Conservation (phyloP, 2,113 vertebrate genomes). For the Varanus komodoensis region DNA sequence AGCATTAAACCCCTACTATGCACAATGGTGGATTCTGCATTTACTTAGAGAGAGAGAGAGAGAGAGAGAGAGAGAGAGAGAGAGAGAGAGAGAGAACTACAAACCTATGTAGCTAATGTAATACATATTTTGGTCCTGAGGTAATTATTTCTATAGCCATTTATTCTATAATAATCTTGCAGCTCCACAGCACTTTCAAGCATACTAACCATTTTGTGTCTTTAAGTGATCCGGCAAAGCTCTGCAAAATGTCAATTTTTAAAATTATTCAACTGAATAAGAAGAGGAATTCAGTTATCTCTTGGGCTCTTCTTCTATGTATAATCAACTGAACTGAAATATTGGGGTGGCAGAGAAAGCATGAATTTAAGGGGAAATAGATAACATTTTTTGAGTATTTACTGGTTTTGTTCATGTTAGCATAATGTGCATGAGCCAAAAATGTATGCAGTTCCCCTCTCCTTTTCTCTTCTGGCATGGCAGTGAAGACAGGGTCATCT, state of each 20-base stretch:
- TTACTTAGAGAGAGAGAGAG: not conserved
- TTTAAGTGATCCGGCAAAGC: not conserved
- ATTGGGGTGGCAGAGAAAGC: not conserved
- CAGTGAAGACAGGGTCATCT: not conserved
- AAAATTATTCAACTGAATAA: constrained; percentile 13
- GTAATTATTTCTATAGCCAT: not conserved
- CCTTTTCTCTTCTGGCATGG: not conserved
- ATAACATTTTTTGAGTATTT: not conserved
- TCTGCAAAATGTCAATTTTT: constrained; percentile 10
- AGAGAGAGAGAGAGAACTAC: not conserved
- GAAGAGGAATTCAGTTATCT: not conserved
- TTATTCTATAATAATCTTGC: not conserved
- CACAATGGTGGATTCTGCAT: not conserved
- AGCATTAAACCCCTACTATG: not conserved
- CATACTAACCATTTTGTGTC: not conserved
- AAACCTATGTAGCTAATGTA: not conserved
- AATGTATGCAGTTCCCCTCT: not conserved
- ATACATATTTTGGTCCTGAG: not conserved
- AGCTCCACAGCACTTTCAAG: not conserved
- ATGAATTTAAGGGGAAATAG: constrained; percentile 1
- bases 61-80: not conserved
- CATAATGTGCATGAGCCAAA: not conserved
- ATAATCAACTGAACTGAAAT: not conserved
- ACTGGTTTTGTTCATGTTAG: not conserved
- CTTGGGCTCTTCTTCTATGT: not conserved